These are phyloP conservation scores for Leucophora obtusa DNA, from an alignment of 2,888 invertebrate species.

Conservation along the genomic window DNA sequence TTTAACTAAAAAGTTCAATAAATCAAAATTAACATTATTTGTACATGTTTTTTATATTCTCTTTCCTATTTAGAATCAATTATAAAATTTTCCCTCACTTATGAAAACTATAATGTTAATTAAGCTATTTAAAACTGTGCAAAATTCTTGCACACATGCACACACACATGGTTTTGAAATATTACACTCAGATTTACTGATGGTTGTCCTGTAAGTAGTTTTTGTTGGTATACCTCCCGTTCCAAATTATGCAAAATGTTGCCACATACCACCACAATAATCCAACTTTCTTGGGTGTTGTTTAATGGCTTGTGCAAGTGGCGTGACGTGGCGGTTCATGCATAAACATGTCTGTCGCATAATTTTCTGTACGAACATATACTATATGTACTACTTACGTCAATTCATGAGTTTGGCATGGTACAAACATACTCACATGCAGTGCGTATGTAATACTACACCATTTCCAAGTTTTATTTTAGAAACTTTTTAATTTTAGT, in stretches of 20 bases:
- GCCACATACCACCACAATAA: slow-evolving; percentile 37
- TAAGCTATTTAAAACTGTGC: slow-evolving; percentile 8
- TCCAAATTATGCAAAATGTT: slow-evolving; percentile 29
- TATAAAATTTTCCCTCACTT: background rate
- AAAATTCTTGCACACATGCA: background rate
- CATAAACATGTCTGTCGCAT: slow-evolving; percentile 20
- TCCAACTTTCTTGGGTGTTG: slow-evolving; percentile 43
- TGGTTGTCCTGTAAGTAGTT: background rate
- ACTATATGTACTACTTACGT: background rate
- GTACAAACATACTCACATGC: slow-evolving; percentile 34
- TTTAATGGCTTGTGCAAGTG: slow-evolving; percentile 53
- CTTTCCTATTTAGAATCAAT: background rate
- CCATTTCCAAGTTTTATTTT: background rate
- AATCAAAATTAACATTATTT: too few species aligned
- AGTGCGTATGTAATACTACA: slow-evolving; percentile 14
- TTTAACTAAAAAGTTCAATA: too few species aligned
- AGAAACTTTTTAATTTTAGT: too few species aligned
- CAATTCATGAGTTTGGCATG: background rate
- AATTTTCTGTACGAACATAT: background rate
- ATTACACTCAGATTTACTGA: background rate
- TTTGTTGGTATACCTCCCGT: slow-evolving; percentile 5
- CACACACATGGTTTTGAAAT: too few species aligned
- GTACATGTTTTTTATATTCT: too few species aligned
- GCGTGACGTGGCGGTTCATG: slow-evolving; percentile 35
- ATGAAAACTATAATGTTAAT: slow-evolving; percentile 19